Base-by-base conservation (phyloP, 2,888 invertebrate genomes). In the Dryomyza anilis region DNA sequence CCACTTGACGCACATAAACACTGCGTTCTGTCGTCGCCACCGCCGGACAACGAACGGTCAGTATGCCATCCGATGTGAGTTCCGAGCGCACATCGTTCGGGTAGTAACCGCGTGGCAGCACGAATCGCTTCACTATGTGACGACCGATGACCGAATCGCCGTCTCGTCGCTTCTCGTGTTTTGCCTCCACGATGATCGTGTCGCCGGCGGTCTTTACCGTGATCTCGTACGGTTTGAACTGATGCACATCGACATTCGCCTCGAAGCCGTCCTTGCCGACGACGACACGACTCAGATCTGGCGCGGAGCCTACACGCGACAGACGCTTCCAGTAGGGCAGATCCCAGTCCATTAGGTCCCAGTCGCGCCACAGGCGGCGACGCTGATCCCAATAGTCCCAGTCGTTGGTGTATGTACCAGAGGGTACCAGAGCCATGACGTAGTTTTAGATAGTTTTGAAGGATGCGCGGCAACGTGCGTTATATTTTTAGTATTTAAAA, bases 111-210 rank as follows among this genome's bases (percentile, higher is more conserved):
- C 87, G 83, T 0, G 91, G 91, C 46, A 92, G 83, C 72, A 89
- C 84, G 77, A 91, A 91, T 52, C 86, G 85, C 68, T 94, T 87
- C 2, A 87, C 87, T 79, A 94, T 93, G 80, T 94, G 93, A 19
- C 94, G 87, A 5, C 93, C 91, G 61, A 95, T 88, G 79, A 84
- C 89, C 0, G 91, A 92, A 72, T 90, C 89, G 39, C 89, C 88
- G 69, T 92, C 90, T 23, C 86, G 85, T 69, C 87, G 87, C 70
- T 89, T 89, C 72, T 89, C 88, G 76, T 90, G 89, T 74, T 88
- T 89, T 2, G 87, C 91, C 76, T 90, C 89, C 7, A 89, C 86
- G 1, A 89, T 80, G 6, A 90, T 85, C 50, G 84, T 85, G 70
- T 86, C 86, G 67, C 88, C 85, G 70, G 85, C 83, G 56, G 89